These are phyloP conservation scores for Drosophila nebulosa DNA, from an alignment of 1,140 invertebrate genomes.

Conservation along the genomic window DNA sequence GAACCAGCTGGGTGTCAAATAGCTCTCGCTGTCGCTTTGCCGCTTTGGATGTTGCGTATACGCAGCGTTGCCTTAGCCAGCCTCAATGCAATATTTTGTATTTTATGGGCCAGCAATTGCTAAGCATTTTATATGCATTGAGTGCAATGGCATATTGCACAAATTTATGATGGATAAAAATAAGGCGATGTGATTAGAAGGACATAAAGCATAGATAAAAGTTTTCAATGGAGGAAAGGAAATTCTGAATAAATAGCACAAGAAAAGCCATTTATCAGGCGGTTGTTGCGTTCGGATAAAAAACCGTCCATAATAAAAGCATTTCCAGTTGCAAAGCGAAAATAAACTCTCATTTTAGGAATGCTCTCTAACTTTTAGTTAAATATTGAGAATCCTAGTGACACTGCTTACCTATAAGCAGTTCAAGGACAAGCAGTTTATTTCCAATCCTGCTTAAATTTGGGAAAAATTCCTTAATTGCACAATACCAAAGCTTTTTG, in stretches of 20 bases:
- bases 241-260: background rate
- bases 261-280: too few relatives aligned
- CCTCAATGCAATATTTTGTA: constrained; percentile 33
- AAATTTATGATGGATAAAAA: constrained; percentile 37
- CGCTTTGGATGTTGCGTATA: constrained; percentile 55
- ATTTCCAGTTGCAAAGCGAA: too few relatives aligned
- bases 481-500: background rate
- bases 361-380: too few relatives aligned
- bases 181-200: background rate
- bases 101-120: constrained; percentile 44
- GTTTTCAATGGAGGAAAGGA: too few relatives aligned
- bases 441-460: too few relatives aligned
- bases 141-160: constrained; percentile 32
- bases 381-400: too few relatives aligned
- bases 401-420: too few relatives aligned
- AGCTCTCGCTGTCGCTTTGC: background rate
- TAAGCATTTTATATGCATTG: constrained; percentile 67
- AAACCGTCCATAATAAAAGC: too few relatives aligned
- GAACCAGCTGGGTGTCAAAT: constrained; percentile 20
- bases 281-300: too few relatives aligned
- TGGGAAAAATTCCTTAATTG: background rate
- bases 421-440: too few relatives aligned
- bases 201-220: constrained; percentile 1
- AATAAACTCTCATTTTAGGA: too few relatives aligned
- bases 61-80: constrained; percentile 47